Evolutionary conservation across 1,140 invertebrate genomes (phyloP), one percentile per base, ranked within the genome.

Genomic region (Halesus radiatus): DNA sequence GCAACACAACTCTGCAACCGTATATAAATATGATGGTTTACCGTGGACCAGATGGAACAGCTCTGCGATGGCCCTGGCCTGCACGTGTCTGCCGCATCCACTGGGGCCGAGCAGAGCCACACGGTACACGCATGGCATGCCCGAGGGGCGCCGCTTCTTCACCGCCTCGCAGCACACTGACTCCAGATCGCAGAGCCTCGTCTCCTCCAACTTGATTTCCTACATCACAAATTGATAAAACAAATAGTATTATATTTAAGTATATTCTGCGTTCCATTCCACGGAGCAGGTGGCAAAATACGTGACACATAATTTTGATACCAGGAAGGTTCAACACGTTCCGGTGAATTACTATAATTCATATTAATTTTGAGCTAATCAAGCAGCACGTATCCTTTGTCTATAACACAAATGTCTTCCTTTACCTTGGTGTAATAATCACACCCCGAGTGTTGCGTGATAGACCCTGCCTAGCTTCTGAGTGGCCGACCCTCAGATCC

Each of bases 1-100:
- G n/a, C n/a, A n/a, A n/a, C n/a, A n/a, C 26, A 64, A 29, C 23
- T 23, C 15, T 16, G 7, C 60, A 64, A 70, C 16, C 66, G 26
- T 16, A 20, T 20, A 16, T 29, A 56, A 45, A 13, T 45, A 45
- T 13, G 5, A 13, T 13, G 10, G 22, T n/a, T 74, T 50, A 76
- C 74, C 74, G 13, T 76, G 32, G 26, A 76, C 74, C 29, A 76
- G 18, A 23, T 45, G 8, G 15, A 76, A 76, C 26, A 32, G 37
- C 4, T 62, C 32, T 6, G 74, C 74, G 20, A 76, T 26, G 10
- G 56, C 56, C 37, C 32, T 20, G 6, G 74, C 74, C 32, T 76
- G 74, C 7, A 20, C 37, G 29, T 76, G 74, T 3, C 58, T 16
- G 5, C 32, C 15, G 37, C 74, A 76, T 20, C 74, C 74, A 8